A percentile compares a stretch with the other conserved stretches of the same genome.
Evolutionary conservation across 2,113 vertebrate genomes (phyloP).

Genomic region (Ariopsis seemanni): DNA sequence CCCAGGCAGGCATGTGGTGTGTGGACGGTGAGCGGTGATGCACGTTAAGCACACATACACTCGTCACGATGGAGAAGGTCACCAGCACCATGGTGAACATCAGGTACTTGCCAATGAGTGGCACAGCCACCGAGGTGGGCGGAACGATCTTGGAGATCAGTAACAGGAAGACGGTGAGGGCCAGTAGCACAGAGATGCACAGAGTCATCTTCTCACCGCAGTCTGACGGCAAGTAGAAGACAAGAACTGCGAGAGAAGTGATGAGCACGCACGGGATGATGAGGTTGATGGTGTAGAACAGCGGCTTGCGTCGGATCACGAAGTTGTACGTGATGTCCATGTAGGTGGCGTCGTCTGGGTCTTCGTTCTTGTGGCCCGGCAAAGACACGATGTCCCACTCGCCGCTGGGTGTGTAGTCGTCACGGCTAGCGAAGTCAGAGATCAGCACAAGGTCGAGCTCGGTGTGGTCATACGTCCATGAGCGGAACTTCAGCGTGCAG

Average conservation of each 20-base stretch:
- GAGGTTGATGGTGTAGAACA: constrained; percentile 81
- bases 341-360: constrained; percentile 74
- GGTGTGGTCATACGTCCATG: constrained; percentile 80
- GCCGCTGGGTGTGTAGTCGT: constrained; percentile 79
- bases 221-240: constrained; percentile 80
- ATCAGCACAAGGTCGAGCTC: constrained; percentile 76
- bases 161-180: constrained; percentile 79
- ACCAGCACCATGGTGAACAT: constrained; percentile 83
- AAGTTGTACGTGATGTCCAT: constrained; percentile 80
- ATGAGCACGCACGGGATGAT: constrained; percentile 80
- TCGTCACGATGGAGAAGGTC: constrained; percentile 76
- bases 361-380: constrained; percentile 76
- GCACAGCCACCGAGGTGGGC: constrained; percentile 78
- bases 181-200: constrained; percentile 78
- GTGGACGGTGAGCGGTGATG: constrained; percentile 80
- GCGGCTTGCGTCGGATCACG: constrained; percentile 77
- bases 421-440: constrained; percentile 76
- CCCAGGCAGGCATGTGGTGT: constrained; percentile 79
- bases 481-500: constrained; percentile 81
- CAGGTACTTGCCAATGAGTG: constrained; percentile 80
- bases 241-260: constrained; percentile 77
- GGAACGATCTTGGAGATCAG: constrained; percentile 82
- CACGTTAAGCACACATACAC: constrained; percentile 77
- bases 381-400: constrained; percentile 83
- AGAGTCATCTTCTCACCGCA: constrained; percentile 80